Evolutionary conservation across 2,797 vertebrate species (phyloP).

Genomic region (Crocodylus rhombifer): DNA sequence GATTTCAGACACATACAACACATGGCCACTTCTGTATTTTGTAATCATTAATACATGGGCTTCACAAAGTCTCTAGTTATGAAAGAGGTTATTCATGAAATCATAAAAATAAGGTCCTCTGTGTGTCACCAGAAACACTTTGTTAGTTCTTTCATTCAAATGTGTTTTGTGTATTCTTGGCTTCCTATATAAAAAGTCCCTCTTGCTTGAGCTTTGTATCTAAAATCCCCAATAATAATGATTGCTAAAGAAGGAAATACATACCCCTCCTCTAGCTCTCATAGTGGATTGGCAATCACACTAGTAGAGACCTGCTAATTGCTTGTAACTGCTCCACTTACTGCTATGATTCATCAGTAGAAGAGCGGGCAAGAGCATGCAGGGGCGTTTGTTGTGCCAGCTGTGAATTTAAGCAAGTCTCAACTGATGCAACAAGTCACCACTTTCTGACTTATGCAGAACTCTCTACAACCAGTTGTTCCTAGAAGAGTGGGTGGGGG

Average conservation of each 20-base stretch:
- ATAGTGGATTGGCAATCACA: neutral
- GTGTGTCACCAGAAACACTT: neutral
- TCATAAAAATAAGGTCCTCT: neutral
- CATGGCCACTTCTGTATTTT: neutral
- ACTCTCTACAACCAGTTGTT: conserved; percentile 25
- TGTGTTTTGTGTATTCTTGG: neutral
- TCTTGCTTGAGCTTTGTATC: neutral
- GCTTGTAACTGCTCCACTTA: conserved; percentile 18
- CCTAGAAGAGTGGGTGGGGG: conserved; percentile 32
- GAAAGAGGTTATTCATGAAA: neutral
- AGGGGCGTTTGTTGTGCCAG: conserved; percentile 63
- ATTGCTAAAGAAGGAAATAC: conserved; percentile 33
- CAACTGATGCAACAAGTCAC: conserved; percentile 56
- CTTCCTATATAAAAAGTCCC: neutral
- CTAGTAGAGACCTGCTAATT: conserved; percentile 57
- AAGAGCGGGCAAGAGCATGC: conserved; percentile 33
- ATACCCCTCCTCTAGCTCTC: neutral
- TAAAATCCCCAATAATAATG: neutral
- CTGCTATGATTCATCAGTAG: conserved; percentile 60
- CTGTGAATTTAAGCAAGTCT: conserved; percentile 68
- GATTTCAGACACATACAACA: neutral
- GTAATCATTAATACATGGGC: neutral
- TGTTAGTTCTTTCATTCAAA: neutral
- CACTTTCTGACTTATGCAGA: conserved; percentile 52
- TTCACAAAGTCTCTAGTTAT: neutral